Conservation (phyloP, 1,140 invertebrate genomes). For the Cardiocondyla obscurior region DNA sequence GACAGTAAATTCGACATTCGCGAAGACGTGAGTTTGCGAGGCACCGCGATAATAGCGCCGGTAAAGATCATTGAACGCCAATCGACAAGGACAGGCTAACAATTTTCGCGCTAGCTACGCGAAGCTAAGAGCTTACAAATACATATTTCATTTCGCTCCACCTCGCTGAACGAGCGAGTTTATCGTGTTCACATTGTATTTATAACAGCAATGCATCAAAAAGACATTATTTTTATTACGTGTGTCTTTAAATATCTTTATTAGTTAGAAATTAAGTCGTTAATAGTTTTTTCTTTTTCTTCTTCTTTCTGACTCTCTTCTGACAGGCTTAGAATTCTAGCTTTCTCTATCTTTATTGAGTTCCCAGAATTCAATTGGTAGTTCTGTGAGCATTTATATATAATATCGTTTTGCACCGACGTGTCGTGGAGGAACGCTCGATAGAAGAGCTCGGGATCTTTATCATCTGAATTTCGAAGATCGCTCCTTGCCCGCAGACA, state of each 20-base stretch:
- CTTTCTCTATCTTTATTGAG: too few species aligned
- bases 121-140: slow-evolving; percentile 6
- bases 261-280: too few species aligned
- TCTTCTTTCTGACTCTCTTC: too few species aligned
- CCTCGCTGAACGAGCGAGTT: not conserved
- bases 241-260: too few species aligned
- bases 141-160: slow-evolving; percentile 5
- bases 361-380: too few species aligned
- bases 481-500: slow-evolving; percentile 52
- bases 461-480: slow-evolving; percentile 60
- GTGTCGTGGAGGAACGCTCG: not conserved
- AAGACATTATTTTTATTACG: too few species aligned
- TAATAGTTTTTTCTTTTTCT: too few species aligned
- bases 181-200: not conserved
- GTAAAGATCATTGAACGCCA: slow-evolving; percentile 24
- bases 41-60: slow-evolving; percentile 52
- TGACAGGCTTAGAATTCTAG: too few species aligned
- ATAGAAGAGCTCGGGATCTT: not conserved
- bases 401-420: too few species aligned
- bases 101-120: slow-evolving; percentile 40
- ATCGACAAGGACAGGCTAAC: slow-evolving; percentile 48
- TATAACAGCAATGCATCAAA: not conserved
- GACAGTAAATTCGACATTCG: slow-evolving; percentile 64
- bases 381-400: too few species aligned
- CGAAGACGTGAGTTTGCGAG: slow-evolving; percentile 36